A percentile compares a stretch with the other conserved stretches of the same genome.
Evolutionary conservation across 1,140 invertebrate genomes (phyloP).

Genomic region (Drosophila repleta): DNA sequence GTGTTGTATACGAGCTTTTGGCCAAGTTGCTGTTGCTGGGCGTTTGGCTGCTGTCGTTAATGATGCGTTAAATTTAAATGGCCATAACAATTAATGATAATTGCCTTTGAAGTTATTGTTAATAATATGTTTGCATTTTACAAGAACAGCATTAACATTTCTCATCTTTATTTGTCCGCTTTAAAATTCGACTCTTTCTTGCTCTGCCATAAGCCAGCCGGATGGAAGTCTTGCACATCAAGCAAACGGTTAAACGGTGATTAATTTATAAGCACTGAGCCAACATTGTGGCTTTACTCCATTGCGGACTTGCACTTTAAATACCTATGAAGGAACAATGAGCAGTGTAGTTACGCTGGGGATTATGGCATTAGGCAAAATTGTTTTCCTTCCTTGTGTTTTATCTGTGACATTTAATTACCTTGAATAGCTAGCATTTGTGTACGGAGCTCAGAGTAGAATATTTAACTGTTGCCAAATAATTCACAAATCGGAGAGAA

Average conservation of each 20-base stretch:
- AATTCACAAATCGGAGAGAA: too few species aligned
- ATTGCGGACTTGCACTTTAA: not conserved
- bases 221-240: not conserved
- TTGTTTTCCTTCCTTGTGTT: too few species aligned
- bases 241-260: not conserved
- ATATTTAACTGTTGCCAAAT: too few species aligned
- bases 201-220: not conserved
- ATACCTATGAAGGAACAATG: not conserved
- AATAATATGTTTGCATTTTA: constrained; percentile 54
- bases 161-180: constrained; percentile 10
- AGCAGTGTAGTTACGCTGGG: too few species aligned
- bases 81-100: constrained; percentile 80
- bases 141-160: constrained; percentile 5
- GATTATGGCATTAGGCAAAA: too few species aligned
- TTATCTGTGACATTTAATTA: too few species aligned
- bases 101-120: constrained; percentile 76
- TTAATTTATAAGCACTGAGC: not conserved
- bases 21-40: constrained; percentile 30
- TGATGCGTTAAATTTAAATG: constrained; percentile 82
- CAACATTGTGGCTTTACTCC: not conserved
- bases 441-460: too few species aligned
- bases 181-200: constrained; percentile 4
- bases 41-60: constrained; percentile 49
- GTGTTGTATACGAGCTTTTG: constrained; percentile 19
- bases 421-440: too few species aligned